Evolutionary conservation across 2,113 vertebrate species (phyloP).

Genomic region (Oncorhynchus masou): DNA sequence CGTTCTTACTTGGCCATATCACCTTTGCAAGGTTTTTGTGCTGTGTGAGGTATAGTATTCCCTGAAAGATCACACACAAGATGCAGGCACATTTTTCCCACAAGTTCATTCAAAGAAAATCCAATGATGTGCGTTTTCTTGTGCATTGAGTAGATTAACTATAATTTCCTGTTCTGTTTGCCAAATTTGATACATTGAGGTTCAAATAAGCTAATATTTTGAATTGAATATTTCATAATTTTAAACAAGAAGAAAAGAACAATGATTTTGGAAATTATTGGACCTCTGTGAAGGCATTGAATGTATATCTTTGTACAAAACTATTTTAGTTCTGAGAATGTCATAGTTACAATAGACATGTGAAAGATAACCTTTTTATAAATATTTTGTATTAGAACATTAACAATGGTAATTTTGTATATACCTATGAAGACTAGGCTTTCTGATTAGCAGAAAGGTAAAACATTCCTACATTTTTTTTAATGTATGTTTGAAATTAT

Average conservation of each 20-base stretch:
- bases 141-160: conserved; percentile 67
- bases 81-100: conserved; percentile 63
- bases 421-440: conserved; percentile 93
- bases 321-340: conserved; percentile 88
- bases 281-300: conserved; percentile 89
- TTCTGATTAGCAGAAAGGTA: conserved; percentile 98
- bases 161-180: conserved; percentile 66
- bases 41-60: conserved; percentile 21
- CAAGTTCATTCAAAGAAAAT: conserved; percentile 49
- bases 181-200: conserved; percentile 67
- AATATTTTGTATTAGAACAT: conserved; percentile 99
- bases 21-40: too few relatives aligned
- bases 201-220: conserved; percentile 65
- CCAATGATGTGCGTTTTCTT: conserved; percentile 45
- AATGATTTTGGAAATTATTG: conserved; percentile 71
- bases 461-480: conserved; percentile 98
- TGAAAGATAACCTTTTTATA: conserved; percentile 93
- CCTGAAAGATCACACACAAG: conserved; percentile 63
- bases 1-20: too few relatives aligned
- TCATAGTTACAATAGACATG: conserved; percentile 83
- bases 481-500: conserved; percentile 99
- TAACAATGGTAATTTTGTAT: conserved; percentile 99
- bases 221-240: conserved; percentile 70
- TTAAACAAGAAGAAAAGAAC: conserved; percentile 50
- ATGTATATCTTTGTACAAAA: conserved; percentile 94